Evolutionary conservation across 2,797 vertebrate species (phyloP), one percentile per base, ranked within the genome.

Genomic region (Anableps anableps): DNA sequence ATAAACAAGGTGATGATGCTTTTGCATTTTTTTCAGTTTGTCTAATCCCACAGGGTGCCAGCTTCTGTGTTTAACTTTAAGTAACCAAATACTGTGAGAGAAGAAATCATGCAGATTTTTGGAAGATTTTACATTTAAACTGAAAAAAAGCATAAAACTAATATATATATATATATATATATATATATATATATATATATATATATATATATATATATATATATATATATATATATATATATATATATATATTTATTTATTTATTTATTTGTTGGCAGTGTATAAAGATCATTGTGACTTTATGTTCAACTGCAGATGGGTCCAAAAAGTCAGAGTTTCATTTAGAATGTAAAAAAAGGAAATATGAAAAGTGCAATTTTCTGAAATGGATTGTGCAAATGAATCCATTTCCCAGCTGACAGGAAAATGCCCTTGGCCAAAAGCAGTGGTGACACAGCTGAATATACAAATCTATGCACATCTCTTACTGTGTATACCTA

Each of bases 381-480:
- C 26, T 70, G 34, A 45, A 36, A 77, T 53, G 29, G 11, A 38
- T 66, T 4, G 9, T 3, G 1, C 34, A 66, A 66, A 36, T 62
- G 29, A 66, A 66, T 66, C 62, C 31, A 66, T 66, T 66, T 38
- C 62, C 36, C 60, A 21, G 76, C 70, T 74, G 74, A 77, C 16
- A 38, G 64, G 58, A 86, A 82, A 86, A 55, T 78, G 76, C 73
- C 75, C 19, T 41, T 64, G 81, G 83, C 75, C 51, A 80, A 75
- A 87, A 45, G 50, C 51, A 84, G 74, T 41, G 13, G 45, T 77
- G 80, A 86, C 62, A 76, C 51, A 58, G 77, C 43, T 84, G 36
- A 88, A 88, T 83, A 87, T 86, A 87, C 74, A 82, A 66, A 62
- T 64, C 74, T 74, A 70, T 85, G 77, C 31, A 77, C 29, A 29